These are phyloP conservation scores for Busseola fusca DNA, from an alignment of 2,888 invertebrate genomes.

Conservation along the genomic window DNA sequence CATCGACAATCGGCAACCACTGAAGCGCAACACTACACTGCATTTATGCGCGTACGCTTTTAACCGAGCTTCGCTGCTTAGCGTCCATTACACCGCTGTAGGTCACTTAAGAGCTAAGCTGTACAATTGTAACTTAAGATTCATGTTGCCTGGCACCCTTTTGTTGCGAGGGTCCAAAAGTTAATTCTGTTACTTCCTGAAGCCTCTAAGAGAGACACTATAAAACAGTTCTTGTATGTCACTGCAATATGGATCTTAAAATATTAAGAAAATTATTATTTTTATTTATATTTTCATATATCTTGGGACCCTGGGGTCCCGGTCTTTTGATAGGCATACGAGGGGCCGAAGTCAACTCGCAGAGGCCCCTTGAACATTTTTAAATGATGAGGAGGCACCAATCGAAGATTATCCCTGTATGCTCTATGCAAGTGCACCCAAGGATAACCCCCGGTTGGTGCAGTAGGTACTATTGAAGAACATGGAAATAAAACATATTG, in stretches of 20 bases:
- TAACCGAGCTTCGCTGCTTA: conserved; percentile 64
- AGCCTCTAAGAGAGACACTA: background rate
- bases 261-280: too few species aligned
- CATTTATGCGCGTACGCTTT: conserved; percentile 66
- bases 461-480: too few species aligned
- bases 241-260: background rate
- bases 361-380: too few species aligned
- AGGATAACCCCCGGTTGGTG: too few species aligned
- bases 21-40: conserved; percentile 56
- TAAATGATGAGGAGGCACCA: too few species aligned
- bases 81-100: conserved; percentile 63
- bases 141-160: conserved; percentile 33
- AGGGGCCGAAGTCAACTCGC: too few species aligned
- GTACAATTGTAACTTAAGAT: conserved; percentile 46
- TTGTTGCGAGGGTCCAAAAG: background rate
- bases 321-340: too few species aligned
- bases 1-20: conserved; percentile 60
- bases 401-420: too few species aligned
- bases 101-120: conserved; percentile 52
- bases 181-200: background rate
- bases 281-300: too few species aligned
- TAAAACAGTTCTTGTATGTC: background rate
- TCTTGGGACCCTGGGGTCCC: too few species aligned
- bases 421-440: too few species aligned
- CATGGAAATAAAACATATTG: too few species aligned